Conservation (phyloP, 1,140 invertebrate genomes). For the Choristoneura fumiferana region DNA sequence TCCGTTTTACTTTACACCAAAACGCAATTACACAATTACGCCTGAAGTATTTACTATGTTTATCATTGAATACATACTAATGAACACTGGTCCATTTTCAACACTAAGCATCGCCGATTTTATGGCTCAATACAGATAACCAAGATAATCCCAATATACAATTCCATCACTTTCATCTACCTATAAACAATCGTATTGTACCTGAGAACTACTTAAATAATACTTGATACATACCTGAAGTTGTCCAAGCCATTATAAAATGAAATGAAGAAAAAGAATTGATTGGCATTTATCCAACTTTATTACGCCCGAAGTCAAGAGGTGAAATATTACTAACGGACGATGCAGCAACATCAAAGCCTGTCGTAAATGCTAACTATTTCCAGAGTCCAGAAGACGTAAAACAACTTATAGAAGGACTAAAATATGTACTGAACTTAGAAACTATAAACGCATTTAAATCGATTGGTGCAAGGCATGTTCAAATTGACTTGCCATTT, state of each 20-base stretch:
- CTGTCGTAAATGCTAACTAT: conserved; percentile 89
- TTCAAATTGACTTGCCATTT: conserved; percentile 62
- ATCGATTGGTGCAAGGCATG: conserved; percentile 55
- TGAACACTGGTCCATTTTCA: conserved; percentile 47
- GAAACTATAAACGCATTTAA: conserved; percentile 64
- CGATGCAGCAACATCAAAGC: conserved; percentile 72
- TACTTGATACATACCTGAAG: conserved; percentile 68
- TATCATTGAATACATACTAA: conserved; percentile 55
- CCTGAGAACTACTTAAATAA: conserved; percentile 41
- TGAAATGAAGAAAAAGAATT: conserved; percentile 69
- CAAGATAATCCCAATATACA: conserved; percentile 58
- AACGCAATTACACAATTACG: conserved; percentile 33
- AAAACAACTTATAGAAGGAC: conserved; percentile 82
- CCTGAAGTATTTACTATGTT: conserved; percentile 35
- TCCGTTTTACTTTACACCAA: conserved; percentile 52
- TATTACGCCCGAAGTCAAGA: conserved; percentile 76
- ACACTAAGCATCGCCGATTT: conserved; percentile 54
- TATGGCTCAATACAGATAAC: conserved; percentile 44
- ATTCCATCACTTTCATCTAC: conserved; percentile 48
- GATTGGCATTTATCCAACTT: conserved; percentile 69
- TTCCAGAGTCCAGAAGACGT: conserved; percentile 86
- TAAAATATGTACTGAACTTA: conserved; percentile 68
- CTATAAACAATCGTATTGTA: conserved; percentile 41
- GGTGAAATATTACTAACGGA: conserved; percentile 65
- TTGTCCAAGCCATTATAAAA: conserved; percentile 57